phyloP scores from a whole-genome alignment of 2,888 invertebrate genomes.

The Epinotia brunnichana region DNA sequence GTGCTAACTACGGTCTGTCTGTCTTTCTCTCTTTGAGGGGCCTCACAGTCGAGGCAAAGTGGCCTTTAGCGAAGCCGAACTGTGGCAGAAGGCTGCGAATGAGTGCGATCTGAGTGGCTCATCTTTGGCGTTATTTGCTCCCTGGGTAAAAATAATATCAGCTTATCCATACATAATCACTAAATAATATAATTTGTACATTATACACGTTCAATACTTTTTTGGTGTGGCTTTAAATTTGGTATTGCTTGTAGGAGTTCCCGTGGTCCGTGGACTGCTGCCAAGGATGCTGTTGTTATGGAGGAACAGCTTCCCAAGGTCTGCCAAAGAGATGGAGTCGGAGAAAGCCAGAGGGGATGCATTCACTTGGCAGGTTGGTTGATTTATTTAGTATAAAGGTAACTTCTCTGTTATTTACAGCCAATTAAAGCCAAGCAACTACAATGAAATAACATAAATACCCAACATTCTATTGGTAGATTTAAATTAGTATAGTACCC shows the following conservation, averaged over 20 bases:
- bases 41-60: neutral
- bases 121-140: no score
- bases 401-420: neutral
- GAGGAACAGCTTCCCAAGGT: conserved; percentile 99
- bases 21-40: neutral
- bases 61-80: neutral
- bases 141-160: no score
- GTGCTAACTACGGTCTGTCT: neutral
- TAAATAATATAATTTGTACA: neutral
- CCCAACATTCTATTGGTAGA: no score
- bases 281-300: conserved; percentile 97
- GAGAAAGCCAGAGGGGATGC: conserved; percentile 98
- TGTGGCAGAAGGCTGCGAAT: no score
- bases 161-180: no score
- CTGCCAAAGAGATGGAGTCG: conserved; percentile 97
- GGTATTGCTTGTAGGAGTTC: conserved; percentile 85
- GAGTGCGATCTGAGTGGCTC: no score
- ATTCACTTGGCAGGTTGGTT: conserved; percentile 97
- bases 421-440: no score
- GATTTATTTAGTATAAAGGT: no score
- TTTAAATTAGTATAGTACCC: no score
- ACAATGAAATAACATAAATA: no score
- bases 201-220: neutral
- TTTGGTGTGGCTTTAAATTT: neutral
- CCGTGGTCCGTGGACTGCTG: conserved; percentile 95